These are phyloP conservation scores for Trematomus bernacchii DNA, from an alignment of 2,797 vertebrate genomes.

Conservation along the genomic window DNA sequence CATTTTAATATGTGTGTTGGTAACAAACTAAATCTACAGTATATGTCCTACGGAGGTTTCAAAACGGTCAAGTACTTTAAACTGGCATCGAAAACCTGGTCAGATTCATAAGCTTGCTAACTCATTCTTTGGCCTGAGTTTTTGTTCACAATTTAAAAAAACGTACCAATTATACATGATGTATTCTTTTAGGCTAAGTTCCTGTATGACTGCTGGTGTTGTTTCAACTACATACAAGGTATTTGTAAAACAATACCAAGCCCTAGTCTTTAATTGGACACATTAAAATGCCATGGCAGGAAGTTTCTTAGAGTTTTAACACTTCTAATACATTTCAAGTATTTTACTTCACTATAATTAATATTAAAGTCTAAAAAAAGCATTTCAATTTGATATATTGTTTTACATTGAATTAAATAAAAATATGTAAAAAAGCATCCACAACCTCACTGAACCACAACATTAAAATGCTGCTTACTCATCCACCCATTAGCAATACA, in stretches of 20 bases:
- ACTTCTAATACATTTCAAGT: not conserved
- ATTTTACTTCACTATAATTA: not conserved
- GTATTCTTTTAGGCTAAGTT: not conserved
- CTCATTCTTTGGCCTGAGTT: not conserved
- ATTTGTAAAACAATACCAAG: not conserved
- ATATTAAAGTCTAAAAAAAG: not conserved
- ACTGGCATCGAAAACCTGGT: not conserved
- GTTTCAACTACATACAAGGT: too few relatives aligned
- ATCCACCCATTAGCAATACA: not conserved
- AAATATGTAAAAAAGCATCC: not conserved
- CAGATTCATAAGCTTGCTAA: not conserved
- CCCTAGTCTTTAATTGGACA: not conserved
- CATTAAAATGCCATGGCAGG: not conserved
- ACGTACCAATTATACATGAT: too few relatives aligned
- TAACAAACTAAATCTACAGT: not conserved
- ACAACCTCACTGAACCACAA: not conserved
- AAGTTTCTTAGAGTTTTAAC: not conserved
- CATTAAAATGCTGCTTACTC: not conserved
- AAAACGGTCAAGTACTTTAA: not conserved
- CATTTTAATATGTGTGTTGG: not conserved
- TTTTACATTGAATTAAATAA: not conserved
- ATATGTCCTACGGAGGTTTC: not conserved
- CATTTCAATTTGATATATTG: not conserved
- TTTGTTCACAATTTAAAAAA: too few relatives aligned
- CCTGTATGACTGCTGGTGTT: not conserved